A percentile compares a stretch with the other conserved stretches of the same genome.
phyloP scores from a whole-genome alignment of 2,888 invertebrate species.

The Tiphia femorata region DNA sequence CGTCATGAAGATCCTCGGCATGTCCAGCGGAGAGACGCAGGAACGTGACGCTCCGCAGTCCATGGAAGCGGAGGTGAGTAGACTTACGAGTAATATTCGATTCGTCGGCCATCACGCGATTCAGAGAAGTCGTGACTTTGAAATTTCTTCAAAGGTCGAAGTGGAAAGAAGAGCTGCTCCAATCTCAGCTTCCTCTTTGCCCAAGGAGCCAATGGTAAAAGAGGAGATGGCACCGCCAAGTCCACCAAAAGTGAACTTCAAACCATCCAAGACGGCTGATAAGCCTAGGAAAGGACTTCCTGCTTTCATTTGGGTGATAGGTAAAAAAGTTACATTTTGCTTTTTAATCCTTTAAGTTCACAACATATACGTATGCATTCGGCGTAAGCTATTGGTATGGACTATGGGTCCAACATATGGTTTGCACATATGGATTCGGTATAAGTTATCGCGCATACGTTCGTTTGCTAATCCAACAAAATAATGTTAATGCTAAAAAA shows the following conservation, averaged over 20 bases:
- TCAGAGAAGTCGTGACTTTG: too few species aligned
- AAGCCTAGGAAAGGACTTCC: conserved; percentile 64
- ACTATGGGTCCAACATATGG: too few species aligned
- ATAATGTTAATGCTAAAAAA: background rate
- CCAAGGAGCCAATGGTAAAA: conserved; percentile 36
- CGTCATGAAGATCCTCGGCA: conserved; percentile 81
- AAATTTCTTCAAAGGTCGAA: conserved; percentile 60
- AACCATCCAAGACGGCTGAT: conserved; percentile 54
- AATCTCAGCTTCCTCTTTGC: conserved; percentile 30
- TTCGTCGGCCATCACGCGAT: too few species aligned
- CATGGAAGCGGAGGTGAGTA: conserved; percentile 62
- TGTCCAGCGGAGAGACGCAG: conserved; percentile 40
- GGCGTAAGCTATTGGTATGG: too few species aligned
- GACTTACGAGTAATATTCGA: too few species aligned
- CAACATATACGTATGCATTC: too few species aligned
- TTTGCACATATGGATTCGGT: too few species aligned
- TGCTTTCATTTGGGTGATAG: conserved; percentile 70
- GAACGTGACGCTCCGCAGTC: conserved; percentile 40
- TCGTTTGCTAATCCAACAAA: background rate
- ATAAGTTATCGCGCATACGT: too few species aligned
- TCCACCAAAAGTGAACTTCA: conserved; percentile 43
- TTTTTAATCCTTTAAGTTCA: too few species aligned
- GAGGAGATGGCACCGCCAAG: conserved; percentile 34
- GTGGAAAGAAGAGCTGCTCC: conserved; percentile 53
- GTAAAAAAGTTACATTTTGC: too few species aligned